Base-by-base conservation (phyloP, 1,140 invertebrate species). In the Cotesia chilonis region DNA sequence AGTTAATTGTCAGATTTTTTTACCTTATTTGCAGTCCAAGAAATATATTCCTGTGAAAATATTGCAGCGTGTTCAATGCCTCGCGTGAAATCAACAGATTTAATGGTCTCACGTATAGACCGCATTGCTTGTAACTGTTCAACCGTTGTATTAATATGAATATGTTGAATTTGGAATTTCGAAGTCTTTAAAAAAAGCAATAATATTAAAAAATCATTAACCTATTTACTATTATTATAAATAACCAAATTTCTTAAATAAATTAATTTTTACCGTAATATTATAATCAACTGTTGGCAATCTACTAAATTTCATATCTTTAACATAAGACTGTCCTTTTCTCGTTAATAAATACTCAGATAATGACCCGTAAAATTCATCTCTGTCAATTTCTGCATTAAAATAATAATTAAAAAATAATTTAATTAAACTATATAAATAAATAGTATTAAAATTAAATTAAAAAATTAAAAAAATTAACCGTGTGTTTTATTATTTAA, bases 271-370 rank as follows among this genome's bases (percentile, higher is more conserved):
- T 83, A 88, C 87, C 74, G 81, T 85, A 70, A 87, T 87, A 61
- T 84, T 87, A 61, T 85, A 88, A 57, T 88, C 82, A 4, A 77
- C 81, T 60, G 80, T 77, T 17, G 84, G 85, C 4, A 84, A 36
- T 63, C 75, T 75, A 60, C 79, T 69, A 59, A 87, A 85, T 74
- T 86, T 87, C 35, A 88, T 80, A 76, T 87, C 85, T 67, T 86
- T 84, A 35, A 88, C 80, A 61, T 83, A 84, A 0, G 80, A 74
- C 77, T 86, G 84, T 35, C 87, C 80, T 57, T 79, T 79, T 12
- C 81, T 84, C 20, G 86, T 69, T 1, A 87, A 74, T 5, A 88
- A 76, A 76, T 82, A 87, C 73, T 88, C 85, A 14, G 82, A 82
- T 5, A 87, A 72, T 36, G 78, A 76, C 60, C 78, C 78, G 38